Conservation (phyloP, 2,888 invertebrate species). For the Heliconius aoede region DNA sequence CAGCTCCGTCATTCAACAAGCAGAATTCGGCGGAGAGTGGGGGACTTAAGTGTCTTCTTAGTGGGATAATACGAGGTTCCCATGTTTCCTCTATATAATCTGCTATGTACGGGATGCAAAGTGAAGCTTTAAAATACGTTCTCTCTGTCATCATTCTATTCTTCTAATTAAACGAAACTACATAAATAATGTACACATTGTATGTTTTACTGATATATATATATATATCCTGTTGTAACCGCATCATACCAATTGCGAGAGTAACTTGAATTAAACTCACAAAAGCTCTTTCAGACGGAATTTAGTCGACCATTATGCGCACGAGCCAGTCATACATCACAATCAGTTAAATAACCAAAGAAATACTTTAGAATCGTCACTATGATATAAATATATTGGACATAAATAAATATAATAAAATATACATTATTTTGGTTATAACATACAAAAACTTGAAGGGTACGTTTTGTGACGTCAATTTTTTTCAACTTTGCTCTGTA, state of each 20-base stretch:
- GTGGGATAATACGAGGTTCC: no score
- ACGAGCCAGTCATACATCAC: conserved; percentile 61
- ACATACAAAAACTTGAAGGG: not conserved
- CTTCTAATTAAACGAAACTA: not conserved
- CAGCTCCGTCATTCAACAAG: no score
- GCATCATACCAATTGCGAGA: not conserved
- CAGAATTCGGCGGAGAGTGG: no score
- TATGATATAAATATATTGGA: conserved; percentile 38
- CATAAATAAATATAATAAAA: not conserved
- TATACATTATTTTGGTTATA: not conserved
- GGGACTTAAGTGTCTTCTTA: no score
- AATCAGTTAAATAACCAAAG: conserved; percentile 61
- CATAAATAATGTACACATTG: not conserved
- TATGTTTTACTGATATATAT: not conserved
- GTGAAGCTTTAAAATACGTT: no score
- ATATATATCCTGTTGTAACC: not conserved
- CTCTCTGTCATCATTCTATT: no score
- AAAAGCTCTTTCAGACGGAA: conserved; percentile 49
- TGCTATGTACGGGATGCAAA: no score
- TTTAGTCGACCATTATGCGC: conserved; percentile 52
- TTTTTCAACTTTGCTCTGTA: no score
- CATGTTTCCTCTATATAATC: no score
- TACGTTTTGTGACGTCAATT: not conserved
- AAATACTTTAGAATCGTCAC: conserved; percentile 52
- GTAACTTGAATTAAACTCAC: conserved; percentile 35